These are phyloP conservation scores for Paguma larvata DNA, from an alignment of 2,797 vertebrate genomes.

Conservation along the genomic window DNA sequence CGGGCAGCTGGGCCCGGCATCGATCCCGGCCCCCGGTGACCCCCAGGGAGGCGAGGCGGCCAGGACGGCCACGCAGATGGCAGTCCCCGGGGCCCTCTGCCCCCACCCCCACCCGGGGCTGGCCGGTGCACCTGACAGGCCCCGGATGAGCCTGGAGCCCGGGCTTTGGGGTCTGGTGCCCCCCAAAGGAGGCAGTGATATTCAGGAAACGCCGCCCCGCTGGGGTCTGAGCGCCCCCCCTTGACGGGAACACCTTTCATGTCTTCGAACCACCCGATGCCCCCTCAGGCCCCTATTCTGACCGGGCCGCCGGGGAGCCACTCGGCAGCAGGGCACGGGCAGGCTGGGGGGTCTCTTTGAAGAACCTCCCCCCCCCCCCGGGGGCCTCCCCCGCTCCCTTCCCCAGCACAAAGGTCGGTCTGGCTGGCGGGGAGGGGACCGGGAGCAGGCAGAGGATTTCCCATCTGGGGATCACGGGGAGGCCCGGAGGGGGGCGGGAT, in stretches of 20 bases:
- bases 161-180: neutral
- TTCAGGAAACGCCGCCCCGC: neutral
- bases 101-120: neutral
- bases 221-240: neutral
- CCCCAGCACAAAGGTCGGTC: neutral
- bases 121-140: neutral
- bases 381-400: neutral
- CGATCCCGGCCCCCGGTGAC: constrained; percentile 68
- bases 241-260: neutral
- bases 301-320: neutral
- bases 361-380: neutral
- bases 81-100: neutral
- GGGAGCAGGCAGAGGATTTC: constrained; percentile 67
- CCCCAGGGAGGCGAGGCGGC: constrained; percentile 61
- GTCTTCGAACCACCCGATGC: neutral
- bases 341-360: neutral
- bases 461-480: constrained; percentile 93
- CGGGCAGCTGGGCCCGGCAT: constrained; percentile 81
- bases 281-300: neutral
- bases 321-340: neutral
- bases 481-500: constrained; percentile 83
- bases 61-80: constrained; percentile 71
- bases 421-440: constrained; percentile 65
- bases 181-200: neutral
- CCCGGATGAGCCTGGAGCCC: neutral